These are phyloP conservation scores for Tachysurus fulvidraco DNA, from an alignment of 2,113 vertebrate genomes.

Conservation along the genomic window DNA sequence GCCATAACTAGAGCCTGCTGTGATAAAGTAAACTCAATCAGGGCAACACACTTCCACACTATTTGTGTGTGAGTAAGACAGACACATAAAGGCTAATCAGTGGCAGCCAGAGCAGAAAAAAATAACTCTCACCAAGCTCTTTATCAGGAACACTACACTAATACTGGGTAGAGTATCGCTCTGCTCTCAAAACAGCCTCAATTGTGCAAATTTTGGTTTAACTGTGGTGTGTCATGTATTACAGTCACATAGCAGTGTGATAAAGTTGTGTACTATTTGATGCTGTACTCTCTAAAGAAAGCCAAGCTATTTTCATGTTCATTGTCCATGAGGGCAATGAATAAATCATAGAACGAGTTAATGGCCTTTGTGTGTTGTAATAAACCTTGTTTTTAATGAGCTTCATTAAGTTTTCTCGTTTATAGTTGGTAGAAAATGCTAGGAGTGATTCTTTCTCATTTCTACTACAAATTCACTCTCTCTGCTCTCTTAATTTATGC, in stretches of 20 bases:
- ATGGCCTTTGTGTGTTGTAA: conserved; percentile 53
- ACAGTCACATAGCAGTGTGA: background rate
- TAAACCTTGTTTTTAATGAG: conserved; percentile 58
- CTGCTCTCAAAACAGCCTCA: background rate
- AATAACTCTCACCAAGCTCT: no score
- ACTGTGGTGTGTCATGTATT: background rate
- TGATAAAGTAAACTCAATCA: conserved; percentile 9
- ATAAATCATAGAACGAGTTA: conserved; percentile 50
- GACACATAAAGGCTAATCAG: background rate
- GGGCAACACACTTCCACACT: background rate
- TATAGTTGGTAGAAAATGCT: conserved; percentile 46
- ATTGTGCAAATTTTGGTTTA: background rate
- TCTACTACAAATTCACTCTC: conserved; percentile 26
- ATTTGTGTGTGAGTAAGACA: background rate
- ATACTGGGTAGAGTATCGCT: no score
- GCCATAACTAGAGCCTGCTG: background rate
- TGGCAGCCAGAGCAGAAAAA: background rate
- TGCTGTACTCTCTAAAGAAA: conserved; percentile 18
- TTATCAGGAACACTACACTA: no score
- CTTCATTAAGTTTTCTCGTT: conserved; percentile 54
- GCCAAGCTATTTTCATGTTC: conserved; percentile 48
- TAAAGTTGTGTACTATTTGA: background rate
- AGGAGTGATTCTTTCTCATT: conserved; percentile 55
- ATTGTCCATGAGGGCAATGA: conserved; percentile 47
- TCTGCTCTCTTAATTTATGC: background rate